Evolutionary conservation across 1,140 invertebrate species (phyloP), one percentile per base, ranked within the genome.

Genomic region (Bombus soroeensis): DNA sequence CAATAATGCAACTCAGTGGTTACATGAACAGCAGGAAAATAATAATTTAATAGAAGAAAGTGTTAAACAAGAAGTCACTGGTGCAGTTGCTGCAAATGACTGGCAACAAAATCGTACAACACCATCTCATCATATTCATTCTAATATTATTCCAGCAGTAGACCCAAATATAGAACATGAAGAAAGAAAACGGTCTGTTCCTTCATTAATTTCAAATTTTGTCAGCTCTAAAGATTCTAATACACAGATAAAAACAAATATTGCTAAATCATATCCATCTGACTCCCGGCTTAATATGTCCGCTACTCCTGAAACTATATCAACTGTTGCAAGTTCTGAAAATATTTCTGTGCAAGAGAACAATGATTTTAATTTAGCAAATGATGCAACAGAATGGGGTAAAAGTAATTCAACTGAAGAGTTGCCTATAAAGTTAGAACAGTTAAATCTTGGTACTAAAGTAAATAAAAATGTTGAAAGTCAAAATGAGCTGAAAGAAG

Each of bases 61-160:
- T 28, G 12, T 90, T 12, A 83, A 88, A 1, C 89, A 89, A 34
- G 87, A 92, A 78, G 82, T 87, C 68, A 89, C 79, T 43, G 28
- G 39, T 53, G 18, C 39, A 57, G 59, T 81, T 32, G 68, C 81
- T 1, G 18, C 71, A 2, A 91, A 87, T 68, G 92, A 93, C 0
- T 92, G 93, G 93, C 91, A 93, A 47, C 92, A 91, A 43, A 86
- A 85, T 70, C 89, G 89, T 79, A 64, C 87, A 2, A 59, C 87
- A 18, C 28, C 91, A 2, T 83, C 89, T 15, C 90, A 91, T 68
- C 91, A 93, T 41, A 75, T 87, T 74, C 88, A 75, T 22, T 57
- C 89, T 1, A 88, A 86, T 9, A 75, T 78, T 43, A 86, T 89
- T 13, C 80, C 90, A 68, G 75, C 86, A 12, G 32, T 28, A n/a